Evolutionary conservation across 2,797 vertebrate genomes (phyloP).

Genomic region (Linurgus olivaceus): DNA sequence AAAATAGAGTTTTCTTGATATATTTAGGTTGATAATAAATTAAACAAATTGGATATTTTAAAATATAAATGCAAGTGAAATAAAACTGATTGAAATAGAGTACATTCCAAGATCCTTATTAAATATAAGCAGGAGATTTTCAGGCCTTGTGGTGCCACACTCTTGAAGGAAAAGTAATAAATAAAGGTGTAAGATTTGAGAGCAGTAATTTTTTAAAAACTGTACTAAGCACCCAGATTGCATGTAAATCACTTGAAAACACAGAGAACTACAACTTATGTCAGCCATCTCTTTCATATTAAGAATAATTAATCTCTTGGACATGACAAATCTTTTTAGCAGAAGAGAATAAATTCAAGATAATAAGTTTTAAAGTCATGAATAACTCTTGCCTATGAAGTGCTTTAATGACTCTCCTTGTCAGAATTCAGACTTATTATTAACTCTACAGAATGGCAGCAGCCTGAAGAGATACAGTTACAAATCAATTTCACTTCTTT

Average conservation of each 20-base stretch:
- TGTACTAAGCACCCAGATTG: background rate
- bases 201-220: background rate
- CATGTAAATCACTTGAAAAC: slow-evolving; percentile 57
- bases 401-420: slow-evolving; percentile 72
- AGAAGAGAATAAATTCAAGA: slow-evolving; percentile 71
- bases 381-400: slow-evolving; percentile 70
- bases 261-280: slow-evolving; percentile 43
- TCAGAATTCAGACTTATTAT: slow-evolving; percentile 79
- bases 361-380: slow-evolving; percentile 74
- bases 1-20: background rate
- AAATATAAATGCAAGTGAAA: background rate
- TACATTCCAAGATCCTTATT: background rate
- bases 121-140: background rate
- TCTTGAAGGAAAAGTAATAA: background rate
- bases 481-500: slow-evolving; percentile 76
- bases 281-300: slow-evolving; percentile 56
- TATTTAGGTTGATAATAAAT: background rate
- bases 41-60: background rate
- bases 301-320: slow-evolving; percentile 69
- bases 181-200: background rate
- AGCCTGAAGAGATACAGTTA: slow-evolving; percentile 67
- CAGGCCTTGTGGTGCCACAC: background rate
- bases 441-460: slow-evolving; percentile 67
- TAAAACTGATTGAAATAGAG: background rate
- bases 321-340: slow-evolving; percentile 72